Conservation (phyloP, 2,113 vertebrate species). For the Cyanoramphus novaezelandiae region DNA sequence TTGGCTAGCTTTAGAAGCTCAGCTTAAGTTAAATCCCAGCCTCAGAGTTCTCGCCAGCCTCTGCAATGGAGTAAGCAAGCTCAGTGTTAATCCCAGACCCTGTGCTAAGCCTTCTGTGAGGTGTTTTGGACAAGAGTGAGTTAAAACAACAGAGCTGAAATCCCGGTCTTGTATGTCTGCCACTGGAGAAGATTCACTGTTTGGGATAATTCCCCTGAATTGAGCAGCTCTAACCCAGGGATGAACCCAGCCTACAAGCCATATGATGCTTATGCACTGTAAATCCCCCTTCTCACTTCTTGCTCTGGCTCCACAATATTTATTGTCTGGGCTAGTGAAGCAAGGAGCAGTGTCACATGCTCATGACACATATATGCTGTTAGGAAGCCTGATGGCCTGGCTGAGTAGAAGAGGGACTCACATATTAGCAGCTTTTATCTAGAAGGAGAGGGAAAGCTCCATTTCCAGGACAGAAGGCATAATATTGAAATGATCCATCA, state of each 20-base stretch:
- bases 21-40: background rate
- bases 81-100: background rate
- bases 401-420: background rate
- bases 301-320: slow-evolving; percentile 10
- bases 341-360: background rate
- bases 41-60: background rate
- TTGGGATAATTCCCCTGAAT: slow-evolving; percentile 31
- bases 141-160: background rate
- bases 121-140: background rate
- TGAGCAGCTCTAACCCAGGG: slow-evolving; percentile 42
- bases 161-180: background rate
- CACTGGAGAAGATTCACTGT: background rate
- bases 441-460: background rate
- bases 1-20: background rate
- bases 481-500: slow-evolving; percentile 46
- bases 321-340: background rate
- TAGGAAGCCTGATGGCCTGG: background rate
- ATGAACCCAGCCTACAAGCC: slow-evolving; percentile 38
- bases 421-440: slow-evolving; percentile 37
- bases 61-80: background rate
- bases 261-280: background rate
- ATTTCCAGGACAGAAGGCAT: slow-evolving; percentile 10
- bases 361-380: background rate
- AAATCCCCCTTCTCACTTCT: slow-evolving; percentile 32
- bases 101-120: background rate